Percentiles rank a stretch among this genome's conserved stretches.
phyloP scores from a whole-genome alignment of 1,140 invertebrate genomes.

The Lasaia peninsularis region DNA sequence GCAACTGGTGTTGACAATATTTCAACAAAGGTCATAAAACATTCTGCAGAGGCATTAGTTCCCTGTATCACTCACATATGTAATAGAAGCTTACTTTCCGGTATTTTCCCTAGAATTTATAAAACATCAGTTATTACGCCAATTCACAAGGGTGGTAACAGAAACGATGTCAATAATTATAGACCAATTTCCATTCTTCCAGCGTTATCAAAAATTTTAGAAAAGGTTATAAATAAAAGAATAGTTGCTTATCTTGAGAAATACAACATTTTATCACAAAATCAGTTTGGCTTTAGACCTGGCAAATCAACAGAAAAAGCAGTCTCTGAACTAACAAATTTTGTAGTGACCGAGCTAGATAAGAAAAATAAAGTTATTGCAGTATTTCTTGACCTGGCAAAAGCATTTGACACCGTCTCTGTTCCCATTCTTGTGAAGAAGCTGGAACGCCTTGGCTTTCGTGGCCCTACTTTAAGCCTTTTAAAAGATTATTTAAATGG shows the following conservation, averaged over 20 bases:
- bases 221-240: conserved; percentile 9
- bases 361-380: conserved; percentile 4
- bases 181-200: conserved; percentile 6
- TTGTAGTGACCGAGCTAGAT: not conserved
- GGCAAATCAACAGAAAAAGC: conserved; percentile 7
- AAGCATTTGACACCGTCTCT: not conserved
- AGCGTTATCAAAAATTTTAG: conserved; percentile 9
- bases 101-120: conserved; percentile 11
- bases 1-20: not conserved
- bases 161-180: conserved; percentile 11
- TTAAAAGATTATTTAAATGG: not conserved
- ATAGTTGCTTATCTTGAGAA: conserved; percentile 1
- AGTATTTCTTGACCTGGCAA: conserved; percentile 10
- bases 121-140: conserved; percentile 12
- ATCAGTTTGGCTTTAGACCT: conserved; percentile 12
- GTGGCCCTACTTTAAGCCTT: not conserved
- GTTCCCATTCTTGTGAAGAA: conserved; percentile 4
- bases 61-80: conserved; percentile 1
- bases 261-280: conserved; percentile 6
- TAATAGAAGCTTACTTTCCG: not conserved
- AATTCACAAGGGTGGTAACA: conserved; percentile 5
- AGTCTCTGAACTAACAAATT: conserved; percentile 1
- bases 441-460: not conserved
- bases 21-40: not conserved
- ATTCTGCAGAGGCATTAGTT: not conserved